Evolutionary conservation across 2,888 invertebrate species (phyloP).

Genomic region (Sepioteuthis lessoniana): DNA sequence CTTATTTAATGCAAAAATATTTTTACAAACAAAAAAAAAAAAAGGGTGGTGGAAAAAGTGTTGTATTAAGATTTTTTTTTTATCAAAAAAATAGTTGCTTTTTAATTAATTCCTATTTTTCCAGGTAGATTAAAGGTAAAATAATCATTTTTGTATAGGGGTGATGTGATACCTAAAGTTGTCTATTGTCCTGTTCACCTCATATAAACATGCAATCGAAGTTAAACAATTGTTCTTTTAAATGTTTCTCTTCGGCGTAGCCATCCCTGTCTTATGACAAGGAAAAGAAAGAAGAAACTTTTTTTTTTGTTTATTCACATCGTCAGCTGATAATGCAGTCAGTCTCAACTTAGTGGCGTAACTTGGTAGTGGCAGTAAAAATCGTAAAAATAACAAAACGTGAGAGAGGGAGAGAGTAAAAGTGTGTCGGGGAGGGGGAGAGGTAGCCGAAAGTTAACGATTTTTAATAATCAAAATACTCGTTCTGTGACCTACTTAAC

Average conservation of each 20-base stretch:
- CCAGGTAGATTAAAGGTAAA: background rate
- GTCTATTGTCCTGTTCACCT: background rate
- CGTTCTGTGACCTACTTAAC: constrained; percentile 24
- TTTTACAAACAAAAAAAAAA: no score
- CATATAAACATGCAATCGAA: background rate
- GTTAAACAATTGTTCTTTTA: background rate
- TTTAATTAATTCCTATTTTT: no score
- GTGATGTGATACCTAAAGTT: background rate
- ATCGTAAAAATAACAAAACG: background rate
- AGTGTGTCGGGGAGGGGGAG: background rate
- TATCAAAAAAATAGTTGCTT: no score
- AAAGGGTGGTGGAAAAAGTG: no score
- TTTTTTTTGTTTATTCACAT: background rate
- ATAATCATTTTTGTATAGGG: background rate
- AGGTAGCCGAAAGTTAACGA: background rate
- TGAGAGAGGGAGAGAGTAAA: background rate
- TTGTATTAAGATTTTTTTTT: no score
- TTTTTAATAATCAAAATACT: constrained; percentile 10
- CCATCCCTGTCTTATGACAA: background rate
- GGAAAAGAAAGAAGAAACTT: background rate
- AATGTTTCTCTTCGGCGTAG: background rate
- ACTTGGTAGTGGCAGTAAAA: background rate
- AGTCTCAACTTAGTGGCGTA: background rate
- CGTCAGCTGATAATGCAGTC: background rate
- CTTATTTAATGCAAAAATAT: no score